Evolutionary conservation across 2,797 vertebrate genomes (phyloP), one percentile per base, ranked within the genome.

Genomic region (Acanthurus tractus): DNA sequence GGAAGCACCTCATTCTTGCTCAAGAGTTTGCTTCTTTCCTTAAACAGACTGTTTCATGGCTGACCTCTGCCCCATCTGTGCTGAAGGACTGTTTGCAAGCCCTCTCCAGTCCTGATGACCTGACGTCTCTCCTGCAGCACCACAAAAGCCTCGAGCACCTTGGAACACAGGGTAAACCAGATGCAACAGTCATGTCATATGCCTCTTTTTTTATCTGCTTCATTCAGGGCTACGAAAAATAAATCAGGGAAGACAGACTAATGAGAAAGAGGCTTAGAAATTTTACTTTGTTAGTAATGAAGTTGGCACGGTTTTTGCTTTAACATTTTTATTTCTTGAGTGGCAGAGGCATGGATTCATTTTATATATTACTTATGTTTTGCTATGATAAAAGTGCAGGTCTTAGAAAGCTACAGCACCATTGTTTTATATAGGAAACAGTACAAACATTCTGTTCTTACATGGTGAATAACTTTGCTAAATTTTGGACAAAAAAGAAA

Each of bases 121-220:
- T 92, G 22, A 89, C 8, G 40, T 85, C 87, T 52, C 89, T 92
- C 3, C 83, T 93, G 76, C 86, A 89, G 11, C 91, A 92, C 78
- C 88, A 91, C 79, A 82, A 81, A 64, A 58, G 81, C 58, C 87
- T 93, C 0, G 59, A 90, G 81, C 67, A 78, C 49, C 86, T 92
- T 0, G 55, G 86, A 23, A 11, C 68, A 23, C 81, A 88, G 78
- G 81, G 91, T 91, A 74, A 87, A 68, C 14, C 8, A 11, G 20
- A 52, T 42, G 18, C 18, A 5, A 4, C 5, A 14, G 23, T 18
- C 18, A 4, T 42, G 12, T 15, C 15, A 9, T 25, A 14, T 25
- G 2, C 18, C 25, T 15, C 17, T 25, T 12, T 8, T 15, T 11
- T 25, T 22, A 34, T 17, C 8, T 11, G 8, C n/a, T 58, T 42